These are phyloP conservation scores for Conger conger DNA, from an alignment of 2,113 vertebrate species.

Conservation along the genomic window DNA sequence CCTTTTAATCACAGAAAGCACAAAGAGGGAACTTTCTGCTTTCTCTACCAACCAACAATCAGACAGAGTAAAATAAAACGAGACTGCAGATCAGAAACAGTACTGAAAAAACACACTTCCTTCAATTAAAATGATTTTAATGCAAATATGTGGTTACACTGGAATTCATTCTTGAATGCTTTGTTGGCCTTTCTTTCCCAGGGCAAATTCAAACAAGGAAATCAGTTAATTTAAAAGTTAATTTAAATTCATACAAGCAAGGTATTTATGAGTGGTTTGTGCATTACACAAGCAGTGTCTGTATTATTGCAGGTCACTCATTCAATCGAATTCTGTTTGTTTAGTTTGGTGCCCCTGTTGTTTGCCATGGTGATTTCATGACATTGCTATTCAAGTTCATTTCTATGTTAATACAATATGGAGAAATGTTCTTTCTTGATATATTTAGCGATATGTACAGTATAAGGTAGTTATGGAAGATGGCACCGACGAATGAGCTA, in stretches of 20 bases:
- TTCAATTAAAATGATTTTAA: constrained; percentile 31
- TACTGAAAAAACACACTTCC: not conserved
- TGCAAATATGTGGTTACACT: constrained; percentile 25
- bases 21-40: constrained; percentile 13
- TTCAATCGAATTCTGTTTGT: not conserved
- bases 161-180: constrained; percentile 18
- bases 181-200: constrained; percentile 18
- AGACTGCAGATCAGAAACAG: constrained; percentile 4
- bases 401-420: not conserved
- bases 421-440: no score
- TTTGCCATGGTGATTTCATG: not conserved
- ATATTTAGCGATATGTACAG: no score
- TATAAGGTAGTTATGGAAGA: no score
- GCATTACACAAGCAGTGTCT: not conserved
- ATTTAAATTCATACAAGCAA: constrained; percentile 1
- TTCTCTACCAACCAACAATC: not conserved
- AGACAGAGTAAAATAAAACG: not conserved
- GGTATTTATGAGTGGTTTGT: constrained; percentile 25
- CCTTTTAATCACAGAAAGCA: constrained; percentile 17
- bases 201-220: constrained; percentile 2
- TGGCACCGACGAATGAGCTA: no score
- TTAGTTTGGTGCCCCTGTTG: not conserved
- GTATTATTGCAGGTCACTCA: constrained; percentile 16
- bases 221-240: constrained; percentile 28
- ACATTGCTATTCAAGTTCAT: not conserved